phyloP scores from a whole-genome alignment of 2,113 vertebrate species.

The Archocentrus centrarchus region DNA sequence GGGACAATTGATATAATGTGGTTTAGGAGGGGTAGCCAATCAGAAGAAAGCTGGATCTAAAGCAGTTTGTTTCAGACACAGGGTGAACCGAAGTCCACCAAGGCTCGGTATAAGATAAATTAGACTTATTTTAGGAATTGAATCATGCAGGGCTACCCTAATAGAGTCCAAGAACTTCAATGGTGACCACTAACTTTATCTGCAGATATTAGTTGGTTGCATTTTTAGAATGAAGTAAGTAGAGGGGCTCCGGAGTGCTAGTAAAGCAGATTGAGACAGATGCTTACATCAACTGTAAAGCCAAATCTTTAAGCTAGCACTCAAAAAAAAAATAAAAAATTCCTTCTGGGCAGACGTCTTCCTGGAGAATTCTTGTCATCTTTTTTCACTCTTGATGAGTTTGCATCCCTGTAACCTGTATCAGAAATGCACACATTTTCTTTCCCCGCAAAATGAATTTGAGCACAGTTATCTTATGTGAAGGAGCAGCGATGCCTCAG shows the following conservation, averaged over 20 bases:
- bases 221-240: background rate
- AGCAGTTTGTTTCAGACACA: background rate
- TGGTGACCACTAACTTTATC: background rate
- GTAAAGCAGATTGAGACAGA: background rate
- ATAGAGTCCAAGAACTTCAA: background rate
- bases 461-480: background rate
- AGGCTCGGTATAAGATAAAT: background rate
- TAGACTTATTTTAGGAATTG: background rate
- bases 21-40: background rate
- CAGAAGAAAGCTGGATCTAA: background rate
- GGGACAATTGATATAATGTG: background rate
- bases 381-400: background rate
- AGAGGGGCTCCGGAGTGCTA: background rate
- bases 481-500: background rate
- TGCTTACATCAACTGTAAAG: background rate
- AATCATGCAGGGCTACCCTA: background rate
- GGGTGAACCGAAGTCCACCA: background rate
- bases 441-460: background rate
- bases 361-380: background rate
- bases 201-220: background rate
- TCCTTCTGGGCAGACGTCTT: no score
- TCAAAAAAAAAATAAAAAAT: no score
- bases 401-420: background rate
- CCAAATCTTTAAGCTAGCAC: background rate
- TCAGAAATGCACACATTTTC: background rate